A percentile compares a stretch with the other conserved stretches of the same genome.
Evolutionary conservation across 2,888 invertebrate species (phyloP).

Genomic region (Celastrina argiolus): DNA sequence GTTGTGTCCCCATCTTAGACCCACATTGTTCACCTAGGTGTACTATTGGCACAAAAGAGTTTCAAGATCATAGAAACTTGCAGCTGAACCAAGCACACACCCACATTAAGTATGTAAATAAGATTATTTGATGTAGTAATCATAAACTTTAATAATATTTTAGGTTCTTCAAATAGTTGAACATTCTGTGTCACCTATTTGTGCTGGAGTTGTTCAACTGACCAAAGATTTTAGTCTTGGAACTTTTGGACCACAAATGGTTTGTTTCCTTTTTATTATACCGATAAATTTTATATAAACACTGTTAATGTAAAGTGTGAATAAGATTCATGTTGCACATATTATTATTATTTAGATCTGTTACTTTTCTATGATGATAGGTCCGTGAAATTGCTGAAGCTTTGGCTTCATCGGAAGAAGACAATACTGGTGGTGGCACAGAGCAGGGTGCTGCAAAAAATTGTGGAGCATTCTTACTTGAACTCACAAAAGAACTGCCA

Average conservation of each 20-base stretch:
- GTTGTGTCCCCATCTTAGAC: no score
- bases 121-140: no score
- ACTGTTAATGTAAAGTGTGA: no score
- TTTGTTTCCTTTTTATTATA: conserved; percentile 35
- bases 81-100: no score
- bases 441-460: conserved; percentile 64
- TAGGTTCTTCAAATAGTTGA: conserved; percentile 87
- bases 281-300: neutral
- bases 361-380: conserved; percentile 37
- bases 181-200: conserved; percentile 82
- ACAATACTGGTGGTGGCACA: conserved; percentile 58
- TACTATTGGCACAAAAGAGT: no score
- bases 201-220: conserved; percentile 83
- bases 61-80: no score
- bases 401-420: conserved; percentile 73
- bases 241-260: conserved; percentile 84
- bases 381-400: conserved; percentile 85
- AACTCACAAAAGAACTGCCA: conserved; percentile 80
- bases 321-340: neutral
- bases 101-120: no score
- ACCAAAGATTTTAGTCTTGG: conserved; percentile 82
- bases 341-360: neutral
- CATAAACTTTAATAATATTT: no score
- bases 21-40: no score
- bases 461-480: conserved; percentile 79